Evolutionary conservation across 2,113 vertebrate species (phyloP).

Genomic region (Xenopus tropicalis): UCB_Xtro_10.0 CM004448.2:46498001-46498500

Average conservation of each 20-base stretch:
- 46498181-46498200: too few relatives aligned
- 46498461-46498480: background rate
- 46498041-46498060: too few relatives aligned
- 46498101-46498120: too few relatives aligned
- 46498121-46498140: too few relatives aligned
- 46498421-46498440: background rate
- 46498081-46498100: too few relatives aligned
- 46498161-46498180: too few relatives aligned
- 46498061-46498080: too few relatives aligned
- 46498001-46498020: too few relatives aligned
- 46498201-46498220: too few relatives aligned
- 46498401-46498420: constrained; percentile 3
- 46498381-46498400: background rate
- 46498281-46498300: background rate
- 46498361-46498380: background rate
- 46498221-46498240: too few relatives aligned
- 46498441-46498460: background rate
- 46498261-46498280: background rate
- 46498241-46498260: background rate
- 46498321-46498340: background rate
- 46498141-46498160: too few relatives aligned
- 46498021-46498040: too few relatives aligned
- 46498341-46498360: constrained; percentile 5
- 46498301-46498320: background rate
- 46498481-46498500: background rate